A percentile compares a stretch with the other conserved stretches of the same genome.
Conservation (phyloP, 1,140 invertebrate genomes). For the Potamilus streckersoni region DNA sequence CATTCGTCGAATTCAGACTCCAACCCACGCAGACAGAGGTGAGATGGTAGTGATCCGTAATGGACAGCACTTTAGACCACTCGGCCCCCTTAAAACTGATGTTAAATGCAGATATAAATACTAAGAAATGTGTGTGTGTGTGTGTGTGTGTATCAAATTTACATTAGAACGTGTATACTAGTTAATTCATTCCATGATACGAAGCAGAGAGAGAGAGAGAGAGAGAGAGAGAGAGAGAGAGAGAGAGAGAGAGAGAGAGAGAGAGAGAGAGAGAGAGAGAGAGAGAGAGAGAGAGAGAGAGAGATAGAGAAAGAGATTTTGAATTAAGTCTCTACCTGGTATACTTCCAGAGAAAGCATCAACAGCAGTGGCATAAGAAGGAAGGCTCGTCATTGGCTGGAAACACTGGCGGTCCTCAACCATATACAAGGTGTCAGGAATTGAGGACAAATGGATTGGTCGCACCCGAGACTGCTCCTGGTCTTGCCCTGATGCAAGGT, state of each 20-base stretch:
- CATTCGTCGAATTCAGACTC: too few species aligned
- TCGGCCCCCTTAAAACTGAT: too few species aligned
- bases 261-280: background rate
- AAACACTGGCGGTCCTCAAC: slow-evolving; percentile 72
- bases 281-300: background rate
- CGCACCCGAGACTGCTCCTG: slow-evolving; percentile 81
- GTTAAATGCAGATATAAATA: too few species aligned
- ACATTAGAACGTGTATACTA: too few species aligned
- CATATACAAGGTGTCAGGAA: slow-evolving; percentile 96
- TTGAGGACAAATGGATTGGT: slow-evolving; percentile 71
- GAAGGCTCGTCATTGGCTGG: slow-evolving; percentile 36
- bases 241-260: background rate
- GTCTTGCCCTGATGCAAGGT: slow-evolving; percentile 78
- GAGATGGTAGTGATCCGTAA: too few species aligned
- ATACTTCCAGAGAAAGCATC: slow-evolving; percentile 74
- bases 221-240: background rate
- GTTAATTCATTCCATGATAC: too few species aligned
- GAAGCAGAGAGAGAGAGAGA: background rate
- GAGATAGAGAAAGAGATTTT: background rate
- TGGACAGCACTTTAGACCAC: too few species aligned
- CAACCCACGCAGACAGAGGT: too few species aligned
- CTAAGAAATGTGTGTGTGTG: too few species aligned
- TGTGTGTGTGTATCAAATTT: too few species aligned
- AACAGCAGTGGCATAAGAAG: slow-evolving; percentile 62
- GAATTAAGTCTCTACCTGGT: slow-evolving; percentile 63